These are phyloP conservation scores for Lamprotornis superbus DNA, from an alignment of 2,113 vertebrate genomes.

Conservation along the genomic window DNA sequence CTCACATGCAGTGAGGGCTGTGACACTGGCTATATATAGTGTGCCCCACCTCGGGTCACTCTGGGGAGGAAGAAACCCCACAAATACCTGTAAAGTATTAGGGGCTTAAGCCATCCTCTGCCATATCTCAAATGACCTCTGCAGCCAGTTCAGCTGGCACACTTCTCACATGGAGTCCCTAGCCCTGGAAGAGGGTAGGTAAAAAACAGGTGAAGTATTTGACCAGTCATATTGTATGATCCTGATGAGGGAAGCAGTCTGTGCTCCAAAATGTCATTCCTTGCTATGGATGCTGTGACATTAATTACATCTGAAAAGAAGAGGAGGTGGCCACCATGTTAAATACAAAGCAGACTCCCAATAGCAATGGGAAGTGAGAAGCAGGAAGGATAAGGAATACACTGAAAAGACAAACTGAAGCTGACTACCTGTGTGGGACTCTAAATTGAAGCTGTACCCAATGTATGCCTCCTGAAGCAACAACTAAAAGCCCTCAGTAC, in stretches of 20 bases:
- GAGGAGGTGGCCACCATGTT: not conserved
- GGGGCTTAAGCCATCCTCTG: not conserved
- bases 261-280: not conserved
- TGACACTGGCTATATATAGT: not conserved
- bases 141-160: not conserved
- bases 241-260: not conserved
- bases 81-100: not conserved
- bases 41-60: not conserved
- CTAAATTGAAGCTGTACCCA: fast-evolving
- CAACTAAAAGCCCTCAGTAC: not conserved
- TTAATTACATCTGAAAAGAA: not conserved
- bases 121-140: fast-evolving
- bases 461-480: not conserved
- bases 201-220: not conserved
- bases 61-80: not conserved
- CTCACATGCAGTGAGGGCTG: not conserved
- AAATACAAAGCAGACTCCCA: not conserved
- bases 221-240: not conserved
- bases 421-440: not conserved
- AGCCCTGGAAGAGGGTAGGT: not conserved
- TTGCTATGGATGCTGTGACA: not conserved
- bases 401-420: not conserved
- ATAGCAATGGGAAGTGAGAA: not conserved
- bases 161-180: not conserved
- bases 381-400: not conserved